Base-by-base conservation (phyloP, 2,797 vertebrate genomes). In the Natrix natrix region DNA sequence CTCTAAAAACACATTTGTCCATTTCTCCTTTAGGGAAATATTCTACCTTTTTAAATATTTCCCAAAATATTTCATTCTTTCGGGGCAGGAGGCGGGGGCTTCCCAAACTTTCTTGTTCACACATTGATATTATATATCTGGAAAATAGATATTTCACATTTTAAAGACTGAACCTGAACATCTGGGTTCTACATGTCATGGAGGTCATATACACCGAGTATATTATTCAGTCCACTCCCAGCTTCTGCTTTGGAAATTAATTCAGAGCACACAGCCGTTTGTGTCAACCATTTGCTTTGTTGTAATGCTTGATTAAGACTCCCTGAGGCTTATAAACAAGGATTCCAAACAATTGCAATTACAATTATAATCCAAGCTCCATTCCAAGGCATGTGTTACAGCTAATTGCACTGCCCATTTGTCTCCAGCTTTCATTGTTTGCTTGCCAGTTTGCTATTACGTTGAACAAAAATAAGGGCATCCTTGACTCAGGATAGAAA, bases 261-360 rank as follows among this genome's bases (percentile, higher is more conserved):
- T 88, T 88, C 63, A 37, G 90, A 14, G 61, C 43, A 37, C 63
- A 28, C 1, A 3, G 54, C 55, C 55, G 60, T 91, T 59, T 78
- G 89, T 26, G 43, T 22, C 63, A 60, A 91, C 61, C 59, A 88
- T 24, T 24, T 52, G 83, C 59, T 43, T 87, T 57, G 83, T 87
- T 78, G 20, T 57, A 88, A 88, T 74, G 17, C 52, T 91, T 74
- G 55, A 37, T 74, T 74, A 91, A 59, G 4, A 63, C 37, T 93
- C 90, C 86, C 83, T 88, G 61, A 88, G 56, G 89, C 86, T 91
- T 88, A 16, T 88, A 93, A 74, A 28, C 83, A 88, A 91, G 61
- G 37, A 91, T 57, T 28, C 37, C 92, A 91, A 93, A 90, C 89
- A 87, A 74, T 28, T 74, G 89, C 86, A 54, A 61, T 78, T 88